A percentile compares a stretch with the other conserved stretches of the same genome.
These are phyloP conservation scores for Odocoileus hemionus DNA, from an alignment of 2,113 vertebrate species.

Conservation along the genomic window DNA sequence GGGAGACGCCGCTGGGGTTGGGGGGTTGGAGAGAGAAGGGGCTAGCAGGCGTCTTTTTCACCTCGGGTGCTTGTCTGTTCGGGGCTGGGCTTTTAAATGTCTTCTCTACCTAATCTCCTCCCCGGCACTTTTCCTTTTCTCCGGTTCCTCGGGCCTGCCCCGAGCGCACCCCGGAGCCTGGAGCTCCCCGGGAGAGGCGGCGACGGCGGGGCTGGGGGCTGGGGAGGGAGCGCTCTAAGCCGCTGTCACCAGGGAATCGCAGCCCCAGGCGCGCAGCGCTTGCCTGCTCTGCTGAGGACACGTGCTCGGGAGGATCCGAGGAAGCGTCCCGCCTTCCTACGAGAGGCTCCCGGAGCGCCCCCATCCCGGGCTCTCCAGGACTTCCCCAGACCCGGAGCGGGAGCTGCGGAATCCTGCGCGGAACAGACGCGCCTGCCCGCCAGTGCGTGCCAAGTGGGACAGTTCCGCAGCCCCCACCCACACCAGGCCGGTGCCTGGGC, in stretches of 20 bases:
- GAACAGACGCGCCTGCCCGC: not conserved
- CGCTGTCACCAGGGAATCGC: constrained; percentile 45
- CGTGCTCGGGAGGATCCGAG: constrained; percentile 51
- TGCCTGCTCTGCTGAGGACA: constrained; percentile 54
- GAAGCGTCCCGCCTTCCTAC: constrained; percentile 36
- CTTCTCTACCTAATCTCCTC: constrained; percentile 29
- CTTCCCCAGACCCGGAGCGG: constrained; percentile 15
- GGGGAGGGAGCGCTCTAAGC: constrained; percentile 8
- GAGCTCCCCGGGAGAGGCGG: constrained; percentile 36
- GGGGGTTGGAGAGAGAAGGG: not conserved
- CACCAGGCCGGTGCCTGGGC: not conserved
- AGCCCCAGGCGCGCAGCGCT: constrained; percentile 31
- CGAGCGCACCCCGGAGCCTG: constrained; percentile 30
- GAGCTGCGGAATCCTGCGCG: constrained; percentile 23
- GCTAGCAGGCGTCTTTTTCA: constrained; percentile 17
- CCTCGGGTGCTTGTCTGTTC: constrained; percentile 14
- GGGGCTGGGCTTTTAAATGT: constrained; percentile 41
- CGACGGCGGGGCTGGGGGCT: not conserved
- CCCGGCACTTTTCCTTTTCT: constrained; percentile 45
- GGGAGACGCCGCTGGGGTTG: constrained; percentile 1
- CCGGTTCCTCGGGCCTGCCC: constrained; percentile 40
- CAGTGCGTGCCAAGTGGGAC: constrained; percentile 34
- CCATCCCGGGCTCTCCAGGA: constrained; percentile 15
- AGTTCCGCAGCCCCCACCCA: not conserved
- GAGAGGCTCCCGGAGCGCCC: constrained; percentile 25